These are phyloP conservation scores for Mesoligia furuncula DNA, from an alignment of 2,888 invertebrate species.

Conservation along the genomic window DNA sequence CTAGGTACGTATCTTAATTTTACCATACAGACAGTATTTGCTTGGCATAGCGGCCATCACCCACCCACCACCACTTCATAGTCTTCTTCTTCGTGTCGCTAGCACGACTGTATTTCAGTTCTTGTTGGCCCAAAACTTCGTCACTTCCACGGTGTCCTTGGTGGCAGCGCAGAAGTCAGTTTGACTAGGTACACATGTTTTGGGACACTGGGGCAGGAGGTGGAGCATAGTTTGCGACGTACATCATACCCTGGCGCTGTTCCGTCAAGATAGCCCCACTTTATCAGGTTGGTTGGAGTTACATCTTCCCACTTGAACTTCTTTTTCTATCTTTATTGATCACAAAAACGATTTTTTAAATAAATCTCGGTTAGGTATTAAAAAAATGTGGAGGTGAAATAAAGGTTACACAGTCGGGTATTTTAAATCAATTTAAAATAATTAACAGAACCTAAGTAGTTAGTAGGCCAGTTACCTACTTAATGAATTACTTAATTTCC, in stretches of 20 bases:
- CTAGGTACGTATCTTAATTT: no score
- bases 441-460: slow-evolving; percentile 17
- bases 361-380: neutral
- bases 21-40: neutral
- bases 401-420: neutral
- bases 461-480: slow-evolving; percentile 15
- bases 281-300: neutral
- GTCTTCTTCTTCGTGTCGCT: neutral
- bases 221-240: neutral
- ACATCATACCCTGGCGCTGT: neutral
- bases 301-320: neutral
- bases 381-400: slow-evolving; percentile 2
- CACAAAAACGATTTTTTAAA: neutral
- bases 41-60: neutral
- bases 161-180: neutral
- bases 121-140: neutral
- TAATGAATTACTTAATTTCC: slow-evolving; percentile 24
- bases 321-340: neutral
- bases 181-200: neutral
- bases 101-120: neutral
- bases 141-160: neutral
- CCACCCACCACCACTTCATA: neutral
- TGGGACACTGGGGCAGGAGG: neutral
- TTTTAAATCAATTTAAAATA: slow-evolving; percentile 14
- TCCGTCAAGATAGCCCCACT: neutral